Percentiles rank a stretch among this genome's conserved stretches.
These are phyloP conservation scores for Catharus fuscescens DNA, from an alignment of 2,113 vertebrate species.

Conservation along the genomic window DNA sequence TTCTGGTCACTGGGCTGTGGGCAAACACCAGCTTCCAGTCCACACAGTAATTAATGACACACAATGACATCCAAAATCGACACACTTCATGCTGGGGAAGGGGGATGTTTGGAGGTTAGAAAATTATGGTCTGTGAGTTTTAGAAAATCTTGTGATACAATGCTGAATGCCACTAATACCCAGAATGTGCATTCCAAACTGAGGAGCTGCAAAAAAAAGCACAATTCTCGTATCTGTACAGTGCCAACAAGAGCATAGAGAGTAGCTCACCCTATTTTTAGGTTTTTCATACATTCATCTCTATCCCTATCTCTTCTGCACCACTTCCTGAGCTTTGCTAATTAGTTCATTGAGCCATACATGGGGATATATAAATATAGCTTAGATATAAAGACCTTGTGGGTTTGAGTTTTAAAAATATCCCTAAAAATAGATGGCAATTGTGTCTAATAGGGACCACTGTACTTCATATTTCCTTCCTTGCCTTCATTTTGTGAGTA, in stretches of 20 bases:
- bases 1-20: conserved; percentile 23
- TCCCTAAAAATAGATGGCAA: conserved; percentile 30
- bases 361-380: conserved; percentile 54
- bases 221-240: not conserved
- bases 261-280: conserved; percentile 25
- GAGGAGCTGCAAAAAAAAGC: not conserved
- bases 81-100: not conserved
- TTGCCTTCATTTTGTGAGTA: conserved; percentile 3
- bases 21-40: conserved; percentile 31
- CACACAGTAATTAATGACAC: not conserved
- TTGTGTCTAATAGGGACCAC: not conserved
- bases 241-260: not conserved
- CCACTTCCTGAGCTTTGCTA: conserved; percentile 39
- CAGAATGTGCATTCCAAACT: not conserved
- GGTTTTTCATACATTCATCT: not conserved
- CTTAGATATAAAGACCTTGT: conserved; percentile 26
- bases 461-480: conserved; percentile 49
- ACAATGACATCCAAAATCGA: not conserved
- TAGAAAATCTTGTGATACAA: not conserved
- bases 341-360: conserved; percentile 12
- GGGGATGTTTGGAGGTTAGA: not conserved
- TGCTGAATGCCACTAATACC: not conserved
- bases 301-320: conserved; percentile 23
- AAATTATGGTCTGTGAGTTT: not conserved
- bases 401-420: conserved; percentile 32